Evolutionary conservation across 2,113 vertebrate species (phyloP), one percentile per base, ranked within the genome.

Genomic region (Syngnathus floridae): DNA sequence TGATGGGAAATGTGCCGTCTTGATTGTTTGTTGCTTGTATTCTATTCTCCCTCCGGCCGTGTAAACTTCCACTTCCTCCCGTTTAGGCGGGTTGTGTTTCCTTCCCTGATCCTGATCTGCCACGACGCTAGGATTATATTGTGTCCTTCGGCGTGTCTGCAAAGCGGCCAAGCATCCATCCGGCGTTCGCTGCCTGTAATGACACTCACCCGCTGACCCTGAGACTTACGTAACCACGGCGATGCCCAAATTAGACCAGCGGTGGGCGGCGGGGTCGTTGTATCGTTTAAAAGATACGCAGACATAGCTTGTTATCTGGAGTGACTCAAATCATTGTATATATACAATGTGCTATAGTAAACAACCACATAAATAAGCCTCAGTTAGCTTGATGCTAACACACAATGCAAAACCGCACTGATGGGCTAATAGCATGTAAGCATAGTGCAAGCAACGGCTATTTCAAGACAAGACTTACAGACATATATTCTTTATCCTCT

Each of bases 141-240:
- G 62, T 71, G 67, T 74, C 65, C 21, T 26, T 16, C 46, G 66
- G 40, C 12, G 11, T 73, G 64, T 65, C 62, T 43, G 60, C 38
- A 58, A 72, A 75, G 72, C 69, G 67, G 72, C 67, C 72, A 71
- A 72, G 77, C 64, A 67, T 76, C 82, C 81, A 75, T 76, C 72
- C 70, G n/a, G 69, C 59, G 59, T 81, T 81, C 1, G 22, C 22
- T 14, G 64, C 41, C 67, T 71, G 65, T 77, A 69, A 67, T 76
- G 69, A 79, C 82, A 77, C 68, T 82, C 79, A 89, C 87, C 89
- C 73, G 72, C 73, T 91, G 84, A 90, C 89, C 85, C 79, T 63
- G 56, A 77, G 69, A 79, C 78, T 90, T 90, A 91, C 45, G 79
- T 90, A 91, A 90, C 86, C 72, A 74, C 81, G 60, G 81, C 80